Conservation (phyloP, 2,113 vertebrate species). For the Fukomys damarensis region DNA sequence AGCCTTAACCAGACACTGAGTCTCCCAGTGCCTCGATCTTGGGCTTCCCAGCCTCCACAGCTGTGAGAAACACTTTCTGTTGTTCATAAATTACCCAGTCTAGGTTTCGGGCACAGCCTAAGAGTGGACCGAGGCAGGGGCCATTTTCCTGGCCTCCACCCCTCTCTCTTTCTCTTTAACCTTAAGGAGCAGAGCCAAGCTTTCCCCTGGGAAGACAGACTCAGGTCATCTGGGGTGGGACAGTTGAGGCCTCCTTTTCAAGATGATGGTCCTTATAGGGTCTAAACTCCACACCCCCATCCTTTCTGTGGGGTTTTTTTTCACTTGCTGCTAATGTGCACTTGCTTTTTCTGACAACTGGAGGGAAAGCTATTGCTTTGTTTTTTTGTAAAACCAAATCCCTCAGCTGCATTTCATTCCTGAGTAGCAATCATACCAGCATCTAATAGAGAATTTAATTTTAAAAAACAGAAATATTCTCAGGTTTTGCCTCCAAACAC, state of each 20-base stretch:
- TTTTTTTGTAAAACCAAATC: constrained; percentile 55
- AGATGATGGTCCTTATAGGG: neutral
- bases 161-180: too few species aligned
- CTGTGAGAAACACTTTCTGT: neutral
- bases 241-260: neutral
- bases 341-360: neutral
- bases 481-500: constrained; percentile 1
- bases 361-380: constrained; percentile 20
- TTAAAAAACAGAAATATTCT: constrained; percentile 8
- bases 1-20: neutral
- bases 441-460: neutral
- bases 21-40: neutral
- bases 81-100: neutral
- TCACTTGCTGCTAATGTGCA: neutral
- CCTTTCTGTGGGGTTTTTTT: neutral
- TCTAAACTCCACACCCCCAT: neutral
- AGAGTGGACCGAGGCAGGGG: neutral
- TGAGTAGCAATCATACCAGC: neutral
- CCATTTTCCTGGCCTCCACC: too few species aligned
- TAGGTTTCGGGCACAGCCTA: neutral
- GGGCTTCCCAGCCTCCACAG: neutral
- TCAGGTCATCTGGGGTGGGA: neutral
- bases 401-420: neutral
- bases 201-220: neutral
- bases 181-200: neutral